Conservation (phyloP, 2,888 invertebrate species). For the Orchesellides sinensis region DNA sequence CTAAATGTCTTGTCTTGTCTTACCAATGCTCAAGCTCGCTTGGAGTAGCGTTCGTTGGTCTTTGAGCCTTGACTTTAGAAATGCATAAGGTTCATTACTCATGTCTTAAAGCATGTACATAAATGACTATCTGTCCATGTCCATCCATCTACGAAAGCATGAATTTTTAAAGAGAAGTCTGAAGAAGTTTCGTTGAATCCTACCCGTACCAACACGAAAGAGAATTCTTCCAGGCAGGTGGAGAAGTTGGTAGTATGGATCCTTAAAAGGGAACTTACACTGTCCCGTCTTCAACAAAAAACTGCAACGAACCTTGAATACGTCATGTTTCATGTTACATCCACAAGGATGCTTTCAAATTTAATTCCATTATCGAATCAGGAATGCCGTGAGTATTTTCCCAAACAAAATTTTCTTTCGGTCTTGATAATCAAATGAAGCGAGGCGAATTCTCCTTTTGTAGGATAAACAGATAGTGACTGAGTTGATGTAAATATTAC, state of each 20-base stretch:
- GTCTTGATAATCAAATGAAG: conserved; percentile 28
- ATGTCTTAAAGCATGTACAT: background rate
- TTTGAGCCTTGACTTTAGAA: background rate
- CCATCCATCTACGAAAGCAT: background rate
- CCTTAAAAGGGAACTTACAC: background rate
- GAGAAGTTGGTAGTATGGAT: background rate
- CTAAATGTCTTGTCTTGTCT: too few species aligned
- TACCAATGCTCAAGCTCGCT: too few species aligned
- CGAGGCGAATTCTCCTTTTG: conserved; percentile 16
- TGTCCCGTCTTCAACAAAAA: background rate
- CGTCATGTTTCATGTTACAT: background rate
- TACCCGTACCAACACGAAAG: background rate
- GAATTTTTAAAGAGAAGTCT: background rate
- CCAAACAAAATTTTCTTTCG: background rate
- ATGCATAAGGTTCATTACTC: background rate
- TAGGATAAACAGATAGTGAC: background rate
- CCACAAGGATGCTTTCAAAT: background rate
- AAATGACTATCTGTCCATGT: conserved; percentile 5
- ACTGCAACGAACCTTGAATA: background rate
- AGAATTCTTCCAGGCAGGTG: background rate
- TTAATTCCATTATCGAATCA: background rate
- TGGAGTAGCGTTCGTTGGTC: background rate
- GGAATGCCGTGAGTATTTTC: too few species aligned
- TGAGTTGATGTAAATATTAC: too few species aligned
- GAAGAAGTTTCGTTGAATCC: background rate